These are phyloP conservation scores for Dipus sagitta DNA, from an alignment of 2,797 vertebrate species.

Conservation along the genomic window DNA sequence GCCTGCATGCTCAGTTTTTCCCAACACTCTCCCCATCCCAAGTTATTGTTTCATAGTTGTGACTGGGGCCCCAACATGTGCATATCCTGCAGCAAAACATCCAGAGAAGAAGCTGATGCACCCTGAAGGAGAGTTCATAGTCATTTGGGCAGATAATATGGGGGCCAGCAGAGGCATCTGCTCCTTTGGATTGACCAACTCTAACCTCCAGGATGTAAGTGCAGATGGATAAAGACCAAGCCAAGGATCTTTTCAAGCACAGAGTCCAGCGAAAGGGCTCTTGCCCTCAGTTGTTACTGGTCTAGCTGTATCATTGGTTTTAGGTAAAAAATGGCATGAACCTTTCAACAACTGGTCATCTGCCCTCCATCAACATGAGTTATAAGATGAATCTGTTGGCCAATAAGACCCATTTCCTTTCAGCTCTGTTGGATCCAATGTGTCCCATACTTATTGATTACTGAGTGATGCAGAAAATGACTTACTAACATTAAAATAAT, in stretches of 20 bases:
- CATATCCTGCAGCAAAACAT: background rate
- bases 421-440: background rate
- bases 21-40: background rate
- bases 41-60: background rate
- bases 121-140: background rate
- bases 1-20: background rate
- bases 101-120: background rate
- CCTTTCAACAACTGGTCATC: background rate
- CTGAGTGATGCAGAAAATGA: conserved; percentile 5
- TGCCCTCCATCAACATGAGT: background rate
- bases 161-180: background rate
- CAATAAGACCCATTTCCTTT: background rate
- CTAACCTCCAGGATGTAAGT: background rate
- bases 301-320: background rate
- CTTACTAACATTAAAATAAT: background rate
- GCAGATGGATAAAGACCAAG: background rate
- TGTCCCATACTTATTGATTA: background rate
- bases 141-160: background rate
- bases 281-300: background rate
- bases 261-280: background rate
- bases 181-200: too few relatives aligned
- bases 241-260: background rate
- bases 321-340: conserved; percentile 18
- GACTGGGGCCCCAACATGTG: background rate
- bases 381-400: background rate